A percentile compares a stretch with the other conserved stretches of the same genome.
These are phyloP conservation scores for Rhagoletis pomonella DNA, from an alignment of 1,140 invertebrate species.

Conservation along the genomic window DNA sequence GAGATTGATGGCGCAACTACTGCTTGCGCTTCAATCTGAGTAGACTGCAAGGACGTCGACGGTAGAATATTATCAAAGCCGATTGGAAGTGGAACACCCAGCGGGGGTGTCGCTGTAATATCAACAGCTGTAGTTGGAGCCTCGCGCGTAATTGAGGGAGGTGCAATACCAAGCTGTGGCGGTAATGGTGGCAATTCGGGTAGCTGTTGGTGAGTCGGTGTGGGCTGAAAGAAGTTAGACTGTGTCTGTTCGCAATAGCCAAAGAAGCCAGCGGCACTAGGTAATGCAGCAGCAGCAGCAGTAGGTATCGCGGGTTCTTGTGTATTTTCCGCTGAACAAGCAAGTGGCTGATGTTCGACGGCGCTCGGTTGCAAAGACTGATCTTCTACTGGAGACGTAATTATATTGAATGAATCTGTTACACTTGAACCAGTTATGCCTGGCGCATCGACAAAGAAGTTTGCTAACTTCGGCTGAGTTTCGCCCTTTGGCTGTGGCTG, in stretches of 20 bases:
- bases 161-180: slow-evolving; percentile 8
- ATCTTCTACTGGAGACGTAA: slow-evolving; percentile 44
- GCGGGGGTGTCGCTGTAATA: neutral
- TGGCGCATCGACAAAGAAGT: slow-evolving; percentile 53
- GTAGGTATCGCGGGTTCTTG: neutral
- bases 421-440: neutral
- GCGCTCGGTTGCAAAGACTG: neutral
- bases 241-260: neutral
- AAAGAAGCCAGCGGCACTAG: neutral
- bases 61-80: slow-evolving; percentile 63
- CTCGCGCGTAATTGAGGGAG: slow-evolving; percentile 18
- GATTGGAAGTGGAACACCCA: slow-evolving; percentile 57
- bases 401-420: slow-evolving; percentile 55
- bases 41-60: neutral
- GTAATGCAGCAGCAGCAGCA: neutral
- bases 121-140: slow-evolving; percentile 25
- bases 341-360: neutral
- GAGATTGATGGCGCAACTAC: neutral
- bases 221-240: neutral
- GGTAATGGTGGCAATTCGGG: slow-evolving; percentile 57
- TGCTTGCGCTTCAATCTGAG: neutral
- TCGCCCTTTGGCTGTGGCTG: neutral
- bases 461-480: slow-evolving; percentile 52
- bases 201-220: neutral
- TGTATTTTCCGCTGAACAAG: neutral